phyloP scores from a whole-genome alignment of 2,113 vertebrate genomes.

The Tyto alba region DNA sequence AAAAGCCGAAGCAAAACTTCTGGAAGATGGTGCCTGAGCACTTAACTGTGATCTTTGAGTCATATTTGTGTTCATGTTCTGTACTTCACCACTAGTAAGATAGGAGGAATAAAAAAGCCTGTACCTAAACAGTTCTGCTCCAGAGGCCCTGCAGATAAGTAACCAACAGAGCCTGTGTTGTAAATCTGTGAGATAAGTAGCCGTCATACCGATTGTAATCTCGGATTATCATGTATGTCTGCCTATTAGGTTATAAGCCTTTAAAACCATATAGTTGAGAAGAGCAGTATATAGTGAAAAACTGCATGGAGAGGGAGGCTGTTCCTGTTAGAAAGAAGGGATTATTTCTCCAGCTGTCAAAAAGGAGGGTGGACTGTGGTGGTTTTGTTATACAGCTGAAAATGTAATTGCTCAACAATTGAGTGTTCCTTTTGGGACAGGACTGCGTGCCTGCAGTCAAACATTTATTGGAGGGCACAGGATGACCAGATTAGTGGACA shows the following conservation, averaged over 20 bases:
- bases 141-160: background rate
- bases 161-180: background rate
- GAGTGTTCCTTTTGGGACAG: background rate
- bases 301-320: background rate
- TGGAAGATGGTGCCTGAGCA: background rate
- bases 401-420: background rate
- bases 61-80: background rate
- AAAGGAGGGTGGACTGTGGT: background rate
- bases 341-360: constrained; percentile 13
- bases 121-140: background rate
- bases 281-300: constrained; percentile 24
- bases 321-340: background rate
- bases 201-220: constrained; percentile 37
- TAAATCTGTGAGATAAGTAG: constrained; percentile 41
- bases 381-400: constrained; percentile 3
- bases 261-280: constrained; percentile 49
- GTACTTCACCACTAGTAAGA: background rate
- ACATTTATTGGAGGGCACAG: background rate
- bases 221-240: constrained; percentile 12
- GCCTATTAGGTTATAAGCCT: constrained; percentile 44
- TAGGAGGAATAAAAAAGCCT: background rate
- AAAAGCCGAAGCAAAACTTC: background rate
- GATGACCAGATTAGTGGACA: background rate
- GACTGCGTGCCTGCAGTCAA: background rate
- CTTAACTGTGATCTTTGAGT: background rate